These are phyloP conservation scores for Lepidiolamprologus cunningtoni DNA, from an alignment of 2,113 vertebrate species.

Conservation along the genomic window DNA sequence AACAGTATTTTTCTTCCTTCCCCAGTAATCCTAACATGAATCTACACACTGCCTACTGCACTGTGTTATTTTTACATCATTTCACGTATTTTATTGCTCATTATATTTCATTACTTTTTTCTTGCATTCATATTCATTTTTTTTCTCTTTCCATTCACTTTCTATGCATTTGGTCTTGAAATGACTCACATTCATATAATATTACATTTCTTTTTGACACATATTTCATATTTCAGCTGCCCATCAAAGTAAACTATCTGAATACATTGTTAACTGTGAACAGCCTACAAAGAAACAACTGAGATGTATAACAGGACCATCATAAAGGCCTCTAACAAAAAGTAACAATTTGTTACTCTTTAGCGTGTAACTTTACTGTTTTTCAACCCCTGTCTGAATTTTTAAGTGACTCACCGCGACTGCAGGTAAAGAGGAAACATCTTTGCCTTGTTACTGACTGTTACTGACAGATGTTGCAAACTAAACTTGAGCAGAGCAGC, in stretches of 20 bases:
- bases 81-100: not conserved
- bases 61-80: not conserved
- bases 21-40: not conserved
- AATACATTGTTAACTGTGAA: not conserved
- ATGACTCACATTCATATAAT: not conserved
- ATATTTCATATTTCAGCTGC: not conserved
- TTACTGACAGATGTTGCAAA: conserved; percentile 30
- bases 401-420: conserved; percentile 61
- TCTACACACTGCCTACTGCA: not conserved
- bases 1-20: not conserved
- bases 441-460: conserved; percentile 34
- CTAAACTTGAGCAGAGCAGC: conserved; percentile 13
- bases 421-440: conserved; percentile 75
- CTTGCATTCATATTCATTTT: not conserved
- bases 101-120: not conserved
- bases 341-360: not conserved
- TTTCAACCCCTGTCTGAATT: not conserved
- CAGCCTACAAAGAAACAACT: not conserved
- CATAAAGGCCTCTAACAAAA: not conserved
- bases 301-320: not conserved
- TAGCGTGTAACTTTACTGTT: not conserved
- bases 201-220: not conserved
- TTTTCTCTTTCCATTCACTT: not conserved
- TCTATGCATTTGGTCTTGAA: not conserved
- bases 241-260: not conserved